Base-by-base conservation (phyloP, 2,888 invertebrate genomes). In the Antitype chi region DNA sequence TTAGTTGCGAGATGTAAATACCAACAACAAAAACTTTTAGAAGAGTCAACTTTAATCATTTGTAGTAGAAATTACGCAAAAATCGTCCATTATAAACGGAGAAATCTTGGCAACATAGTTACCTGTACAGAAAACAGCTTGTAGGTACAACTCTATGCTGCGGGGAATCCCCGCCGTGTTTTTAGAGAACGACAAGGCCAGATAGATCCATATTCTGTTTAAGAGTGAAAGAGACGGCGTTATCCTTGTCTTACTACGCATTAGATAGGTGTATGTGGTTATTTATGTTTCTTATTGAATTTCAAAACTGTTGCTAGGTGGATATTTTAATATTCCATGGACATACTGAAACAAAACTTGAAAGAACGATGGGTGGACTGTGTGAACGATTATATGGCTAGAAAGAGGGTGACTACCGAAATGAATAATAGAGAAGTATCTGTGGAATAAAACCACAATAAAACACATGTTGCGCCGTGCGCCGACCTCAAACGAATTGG, bases 201-300 rank as follows among this genome's bases (percentile, higher is more conserved):
- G 67, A 49, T n/a, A 64, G n/a, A 86, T 63, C 0, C 0, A 20
- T 3, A 43, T 49, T 68, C 11, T 52, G 11, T 43, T 3, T 1
- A 62, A 23, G 84, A 57, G 13, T 0, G n/a, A 83, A 60, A 62
- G 87, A 64, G 84, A 86, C 5, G 9, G 23, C 13, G 28, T 25
- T 25, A n/a, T 15, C n/a, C 8, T 32, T n/a, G 25, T 20, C 52
- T 64, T 15, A 20, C 38, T 55, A 69, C 75, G 85, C 38, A 38
- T 2, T 0, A 25, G 23, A 32, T 64, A 23, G 2, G 1, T 28
- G 55, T 49, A 17, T 52, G 13, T 64, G 64, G 20, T 11, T 17
- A 2, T 15, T 20, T 47, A 47, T 60, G 32, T 70, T 60, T 55
- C 5, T 9, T 23, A 55, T 23, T 52, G 32, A 55, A 55, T 60